Evolutionary conservation across 1,140 invertebrate genomes (phyloP), one percentile per base, ranked within the genome.

Genomic region (Caenorhabditis remanei): DNA sequence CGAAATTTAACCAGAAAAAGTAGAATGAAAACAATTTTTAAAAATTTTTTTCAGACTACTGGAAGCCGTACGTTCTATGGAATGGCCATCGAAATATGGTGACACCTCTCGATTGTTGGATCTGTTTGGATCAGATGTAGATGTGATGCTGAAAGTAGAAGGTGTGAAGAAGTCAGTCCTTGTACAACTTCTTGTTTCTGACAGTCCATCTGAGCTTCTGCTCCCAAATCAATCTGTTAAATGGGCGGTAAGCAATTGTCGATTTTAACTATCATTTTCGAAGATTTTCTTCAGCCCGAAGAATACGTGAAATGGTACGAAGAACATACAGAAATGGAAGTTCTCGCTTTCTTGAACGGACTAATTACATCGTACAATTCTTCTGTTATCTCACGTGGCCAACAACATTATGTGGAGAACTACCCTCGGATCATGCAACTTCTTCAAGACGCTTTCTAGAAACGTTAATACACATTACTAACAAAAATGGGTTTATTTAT

Each of bases 261-360:
- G 7, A 82, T 16, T 43, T 21, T 2, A 46, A 11, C 6, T 55
- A 55, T 14, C 21, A 83, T 53, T 21, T 40, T 16, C 6, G 41
- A n/a, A 21, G 21, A 4, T 21, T 13, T 24, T 56, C 61, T 84
- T 43, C 58, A 87, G 75, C 50, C 89, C 9, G 55, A 79, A 41
- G 90, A 92, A 86, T 92, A 92, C 75, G 88, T 90, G 2, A 55
- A 84, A 13, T 92, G 91, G 91, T 92, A 91, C 56, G 90, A 90
- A 50, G 61, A 83, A 8, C 87, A 91, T 41, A 40, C 87, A 0
- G 89, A 92, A 43, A 14, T 84, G 32, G 90, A 92, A 58, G 65
- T 89, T 4, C 88, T 87, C 32, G 87, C 90, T 50, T 92, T 92
- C 63, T 79, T 89, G 19, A 88, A 85, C 53, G 90, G 85, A 46